A percentile compares a stretch with the other conserved stretches of the same genome.
Evolutionary conservation across 2,888 invertebrate species (phyloP).

Genomic region (Zygogramma bicolorata): DNA sequence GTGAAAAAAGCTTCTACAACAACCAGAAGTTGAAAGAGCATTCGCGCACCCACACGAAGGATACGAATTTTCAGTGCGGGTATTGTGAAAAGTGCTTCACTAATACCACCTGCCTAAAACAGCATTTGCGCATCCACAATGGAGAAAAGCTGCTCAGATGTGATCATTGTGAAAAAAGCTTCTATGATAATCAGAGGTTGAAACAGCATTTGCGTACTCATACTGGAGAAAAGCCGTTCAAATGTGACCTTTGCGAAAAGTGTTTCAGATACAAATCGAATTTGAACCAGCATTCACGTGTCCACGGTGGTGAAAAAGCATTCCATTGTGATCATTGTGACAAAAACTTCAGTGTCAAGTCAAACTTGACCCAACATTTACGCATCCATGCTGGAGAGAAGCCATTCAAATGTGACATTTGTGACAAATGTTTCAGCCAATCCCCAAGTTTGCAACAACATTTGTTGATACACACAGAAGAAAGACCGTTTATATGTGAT

Average conservation of each 20-base stretch:
- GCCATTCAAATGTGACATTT: slow-evolving; percentile 61
- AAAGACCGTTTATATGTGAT: slow-evolving; percentile 6
- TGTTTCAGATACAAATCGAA: background rate
- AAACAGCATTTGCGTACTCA: background rate
- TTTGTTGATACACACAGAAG: background rate
- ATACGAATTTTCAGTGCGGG: background rate
- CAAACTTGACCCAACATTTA: slow-evolving; percentile 62
- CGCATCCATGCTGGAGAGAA: slow-evolving; percentile 63
- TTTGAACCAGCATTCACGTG: background rate
- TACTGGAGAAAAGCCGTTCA: background rate
- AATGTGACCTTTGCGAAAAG: slow-evolving; percentile 5
- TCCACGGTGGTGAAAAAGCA: slow-evolving; percentile 60
- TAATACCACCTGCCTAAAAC: background rate
- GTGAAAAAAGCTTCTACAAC: background rate
- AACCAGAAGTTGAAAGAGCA: background rate
- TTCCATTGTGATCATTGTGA: slow-evolving; percentile 61
- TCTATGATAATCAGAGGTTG: background rate
- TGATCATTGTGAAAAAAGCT: background rate
- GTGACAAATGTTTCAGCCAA: slow-evolving; percentile 27
- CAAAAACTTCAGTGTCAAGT: slow-evolving; percentile 62
- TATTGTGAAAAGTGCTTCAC: background rate
- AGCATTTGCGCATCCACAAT: background rate
- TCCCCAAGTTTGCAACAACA: background rate
- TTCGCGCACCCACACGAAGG: background rate
- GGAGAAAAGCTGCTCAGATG: background rate